Conservation (phyloP, 1,140 invertebrate genomes). For the Leucophenga varia region DNA sequence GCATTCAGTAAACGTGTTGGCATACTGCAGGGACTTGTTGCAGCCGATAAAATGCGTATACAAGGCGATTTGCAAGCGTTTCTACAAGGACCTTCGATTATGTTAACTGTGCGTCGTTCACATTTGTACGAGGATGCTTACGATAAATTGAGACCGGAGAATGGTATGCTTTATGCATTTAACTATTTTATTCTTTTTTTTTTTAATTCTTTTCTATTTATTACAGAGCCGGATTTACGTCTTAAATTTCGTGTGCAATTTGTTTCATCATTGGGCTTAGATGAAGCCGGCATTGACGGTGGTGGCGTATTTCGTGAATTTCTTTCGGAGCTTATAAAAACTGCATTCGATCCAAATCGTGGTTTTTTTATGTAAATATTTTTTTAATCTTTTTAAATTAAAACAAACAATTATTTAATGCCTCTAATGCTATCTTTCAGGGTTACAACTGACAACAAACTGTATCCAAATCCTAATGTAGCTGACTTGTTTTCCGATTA, state of each 20-base stretch:
- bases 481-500: constrained; percentile 81
- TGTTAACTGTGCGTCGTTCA: constrained; percentile 80
- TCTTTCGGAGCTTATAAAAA: constrained; percentile 86
- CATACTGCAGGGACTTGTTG: constrained; percentile 75
- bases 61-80: constrained; percentile 74
- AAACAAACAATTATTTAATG: neutral
- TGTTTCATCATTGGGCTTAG: constrained; percentile 83
- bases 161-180: constrained; percentile 62
- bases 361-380: constrained; percentile 75
- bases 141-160: constrained; percentile 87
- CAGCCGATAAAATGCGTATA: constrained; percentile 55
- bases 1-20: constrained; percentile 86
- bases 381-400: neutral
- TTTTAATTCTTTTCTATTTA: neutral
- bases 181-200: neutral
- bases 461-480: constrained; percentile 95
- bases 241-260: constrained; percentile 85
- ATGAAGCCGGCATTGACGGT: constrained; percentile 96
- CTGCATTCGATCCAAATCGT: constrained; percentile 94
- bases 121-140: constrained; percentile 98
- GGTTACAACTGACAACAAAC: constrained; percentile 85
- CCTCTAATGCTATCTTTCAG: too few relatives aligned
- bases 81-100: constrained; percentile 73
- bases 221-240: constrained; percentile 81
- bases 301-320: constrained; percentile 92